phyloP scores from a whole-genome alignment of 2,113 vertebrate species.

The Brachypteracias leptosomus region DNA sequence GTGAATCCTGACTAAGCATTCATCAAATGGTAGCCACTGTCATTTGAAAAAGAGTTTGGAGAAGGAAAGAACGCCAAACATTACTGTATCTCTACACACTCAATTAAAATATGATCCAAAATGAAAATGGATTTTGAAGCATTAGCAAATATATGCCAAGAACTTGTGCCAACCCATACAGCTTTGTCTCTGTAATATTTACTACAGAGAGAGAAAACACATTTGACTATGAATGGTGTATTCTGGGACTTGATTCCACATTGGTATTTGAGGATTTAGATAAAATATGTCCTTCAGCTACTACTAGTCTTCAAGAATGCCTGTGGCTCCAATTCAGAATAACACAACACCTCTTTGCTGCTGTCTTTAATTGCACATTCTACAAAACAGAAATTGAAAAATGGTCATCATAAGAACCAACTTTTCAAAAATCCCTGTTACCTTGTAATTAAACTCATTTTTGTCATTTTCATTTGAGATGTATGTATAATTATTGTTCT shows the following conservation, averaged over 20 bases:
- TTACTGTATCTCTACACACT: not conserved
- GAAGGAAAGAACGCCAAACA: not conserved
- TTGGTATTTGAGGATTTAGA: constrained; percentile 30
- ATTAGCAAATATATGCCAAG: not conserved
- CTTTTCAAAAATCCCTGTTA: not conserved
- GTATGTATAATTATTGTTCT: not conserved
- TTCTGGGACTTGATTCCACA: constrained; percentile 5
- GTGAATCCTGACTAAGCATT: not conserved
- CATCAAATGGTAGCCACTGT: not conserved
- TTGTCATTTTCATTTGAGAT: not conserved
- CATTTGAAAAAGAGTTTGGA: not conserved
- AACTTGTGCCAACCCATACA: not conserved
- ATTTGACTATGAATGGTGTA: not conserved
- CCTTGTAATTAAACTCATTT: not conserved
- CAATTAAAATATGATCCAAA: not conserved
- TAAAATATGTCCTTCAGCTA: not conserved
- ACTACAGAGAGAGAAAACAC: not conserved
- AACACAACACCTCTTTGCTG: not conserved
- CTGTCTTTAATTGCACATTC: not conserved
- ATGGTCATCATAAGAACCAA: not conserved
- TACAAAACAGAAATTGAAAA: not conserved
- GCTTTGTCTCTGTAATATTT: not conserved
- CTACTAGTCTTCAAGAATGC: not conserved
- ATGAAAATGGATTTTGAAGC: constrained; percentile 15
- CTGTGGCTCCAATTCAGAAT: not conserved